Percentiles rank a stretch among this genome's conserved stretches.
phyloP scores from a whole-genome alignment of 1,140 invertebrate genomes.

The Drosophila ficusphila region DNA sequence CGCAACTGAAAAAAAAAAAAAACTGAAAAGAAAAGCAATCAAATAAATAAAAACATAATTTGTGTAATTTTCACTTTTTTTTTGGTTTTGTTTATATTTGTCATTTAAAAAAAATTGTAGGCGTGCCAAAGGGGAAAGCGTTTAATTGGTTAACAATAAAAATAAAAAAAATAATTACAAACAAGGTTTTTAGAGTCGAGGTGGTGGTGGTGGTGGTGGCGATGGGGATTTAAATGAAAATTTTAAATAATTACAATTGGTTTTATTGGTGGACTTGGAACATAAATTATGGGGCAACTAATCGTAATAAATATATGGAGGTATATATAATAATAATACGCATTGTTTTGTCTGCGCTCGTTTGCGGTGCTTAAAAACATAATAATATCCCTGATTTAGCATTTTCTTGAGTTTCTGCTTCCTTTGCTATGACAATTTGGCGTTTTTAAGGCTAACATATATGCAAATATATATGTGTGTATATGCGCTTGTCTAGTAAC shows the following conservation, averaged over 20 bases:
- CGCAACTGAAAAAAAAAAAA: conserved; percentile 15
- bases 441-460: conserved; percentile 56
- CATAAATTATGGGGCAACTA: conserved; percentile 59
- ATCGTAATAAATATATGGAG: conserved; percentile 52
- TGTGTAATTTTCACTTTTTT: conserved; percentile 36
- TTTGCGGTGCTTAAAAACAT: conserved; percentile 16
- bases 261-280: conserved; percentile 41
- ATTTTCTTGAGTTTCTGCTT: conserved; percentile 22
- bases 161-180: conserved; percentile 27
- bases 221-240: conserved; percentile 9
- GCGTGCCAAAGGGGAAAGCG: conserved; percentile 33
- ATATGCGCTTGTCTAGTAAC: conserved; percentile 27
- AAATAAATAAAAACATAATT: conserved; percentile 36
- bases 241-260: conserved; percentile 56
- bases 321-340: conserved; percentile 27
- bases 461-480: conserved; percentile 25
- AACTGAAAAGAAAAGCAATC: conserved; percentile 7
- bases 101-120: conserved; percentile 53
- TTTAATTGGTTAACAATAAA: conserved; percentile 27
- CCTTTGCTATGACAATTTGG: conserved; percentile 64
- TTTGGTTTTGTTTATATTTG: conserved; percentile 47
- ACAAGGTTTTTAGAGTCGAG: conserved; percentile 10
- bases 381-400: conserved; percentile 73
- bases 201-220: not conserved
- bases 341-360: not conserved